Evolutionary conservation across 2,113 vertebrate genomes (phyloP).

Genomic region (Gila orcuttii): DNA sequence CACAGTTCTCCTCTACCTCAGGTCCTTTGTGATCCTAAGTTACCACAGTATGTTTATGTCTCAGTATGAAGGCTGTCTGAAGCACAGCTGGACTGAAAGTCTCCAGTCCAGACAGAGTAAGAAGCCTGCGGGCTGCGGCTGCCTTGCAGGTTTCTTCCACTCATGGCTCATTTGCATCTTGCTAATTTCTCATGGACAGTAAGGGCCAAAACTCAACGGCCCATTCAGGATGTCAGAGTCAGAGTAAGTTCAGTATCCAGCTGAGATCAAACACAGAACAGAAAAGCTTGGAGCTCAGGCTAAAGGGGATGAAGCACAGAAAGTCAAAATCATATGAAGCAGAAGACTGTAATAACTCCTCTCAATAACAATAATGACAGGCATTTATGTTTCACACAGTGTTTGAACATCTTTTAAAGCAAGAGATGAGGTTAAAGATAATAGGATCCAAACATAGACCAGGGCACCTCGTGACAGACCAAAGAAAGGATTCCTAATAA

Average conservation of each 20-base stretch:
- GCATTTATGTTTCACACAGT: not conserved
- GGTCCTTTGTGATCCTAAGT: slow-evolving; percentile 8
- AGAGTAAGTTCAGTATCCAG: slow-evolving; percentile 10
- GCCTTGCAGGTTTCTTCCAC: slow-evolving; percentile 10
- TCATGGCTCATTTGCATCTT: slow-evolving; percentile 24
- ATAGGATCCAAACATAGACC: not conserved
- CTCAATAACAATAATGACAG: not conserved
- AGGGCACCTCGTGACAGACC: not conserved
- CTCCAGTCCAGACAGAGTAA: slow-evolving; percentile 11
- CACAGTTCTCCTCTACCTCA: slow-evolving; percentile 1
- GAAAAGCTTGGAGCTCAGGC: not conserved
- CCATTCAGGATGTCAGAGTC: not conserved
- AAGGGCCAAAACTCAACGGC: not conserved
- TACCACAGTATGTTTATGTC: slow-evolving; percentile 8
- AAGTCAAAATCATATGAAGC: not conserved
- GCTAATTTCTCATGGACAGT: slow-evolving; percentile 12
- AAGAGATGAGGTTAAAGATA: not conserved
- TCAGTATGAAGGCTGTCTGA: slow-evolving; percentile 27
- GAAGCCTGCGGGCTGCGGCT: not conserved
- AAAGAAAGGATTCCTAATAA: not conserved
- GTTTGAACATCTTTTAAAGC: not conserved
- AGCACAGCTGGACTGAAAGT: slow-evolving; percentile 7
- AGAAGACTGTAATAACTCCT: not conserved
- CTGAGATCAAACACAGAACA: not conserved
- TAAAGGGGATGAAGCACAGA: slow-evolving; percentile 11